Base-by-base conservation (phyloP, 2,113 vertebrate genomes). In the Dicerorhinus sumatrensis region DNA sequence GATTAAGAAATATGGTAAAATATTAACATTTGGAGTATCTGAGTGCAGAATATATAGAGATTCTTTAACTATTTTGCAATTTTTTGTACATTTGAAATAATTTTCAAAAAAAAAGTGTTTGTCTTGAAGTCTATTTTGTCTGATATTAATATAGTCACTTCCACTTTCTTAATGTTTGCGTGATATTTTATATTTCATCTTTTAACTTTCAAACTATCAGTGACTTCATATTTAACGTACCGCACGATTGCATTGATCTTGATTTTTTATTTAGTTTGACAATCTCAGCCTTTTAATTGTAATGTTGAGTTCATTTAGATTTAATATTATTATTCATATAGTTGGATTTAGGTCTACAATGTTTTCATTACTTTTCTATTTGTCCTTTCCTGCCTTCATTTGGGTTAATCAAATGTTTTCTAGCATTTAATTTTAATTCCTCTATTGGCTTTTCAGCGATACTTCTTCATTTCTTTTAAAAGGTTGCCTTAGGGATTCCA, bases 361-460 rank as follows among this genome's bases (percentile, higher is more conserved):
- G 75, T 94, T 89, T 73, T 97, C 93, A 92, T 76, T 92, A 76
- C 36, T 85, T 91, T 96, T 54, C 51, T 94, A 27, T 96, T 95
- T 96, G 69, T 95, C 89, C 79, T 96, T 83, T 75, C 36, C 48
- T 96, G 60, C 39, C 39, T 93, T 94, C 69, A 33, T 96, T 70
- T 95, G 48, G 11, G 58, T 90, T 98, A 97, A 84, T 87, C 91
- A 97, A 97, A 93, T 94, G 95, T 92, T 97, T 95, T 85, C 16
- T n/a, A 87, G 36, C 36, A 90, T 92, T 97, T 96, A 88, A 93
- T 89, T 96, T 86, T 93, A 95, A 91, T 90, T 79, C 20, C 9
- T 95, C 46, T 89, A 27, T 62, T 91, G 89, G 63, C 16, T 96
- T 96, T 95, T 97, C 67, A 96, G 65, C 48, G 89, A 33, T 77